Percentiles rank a stretch among this genome's conserved stretches.
Evolutionary conservation across 2,797 vertebrate species (phyloP).

Genomic region (Clarias fuscus): DNA sequence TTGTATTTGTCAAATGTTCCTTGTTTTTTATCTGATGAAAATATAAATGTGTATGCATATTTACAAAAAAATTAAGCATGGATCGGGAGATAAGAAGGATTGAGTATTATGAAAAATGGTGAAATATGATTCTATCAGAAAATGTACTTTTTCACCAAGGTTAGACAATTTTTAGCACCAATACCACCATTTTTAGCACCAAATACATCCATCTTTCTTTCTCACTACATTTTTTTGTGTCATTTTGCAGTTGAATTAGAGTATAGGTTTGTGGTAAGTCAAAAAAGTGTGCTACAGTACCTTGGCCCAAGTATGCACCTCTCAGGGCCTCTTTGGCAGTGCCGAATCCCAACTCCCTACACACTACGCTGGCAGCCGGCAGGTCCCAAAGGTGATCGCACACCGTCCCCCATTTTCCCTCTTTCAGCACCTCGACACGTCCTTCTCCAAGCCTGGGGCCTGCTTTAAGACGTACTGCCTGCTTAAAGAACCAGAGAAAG

Average conservation of each 20-base stretch:
- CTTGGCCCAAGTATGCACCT: conserved; percentile 81
- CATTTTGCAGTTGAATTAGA: background rate
- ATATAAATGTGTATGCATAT: too few species aligned
- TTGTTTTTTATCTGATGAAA: too few species aligned
- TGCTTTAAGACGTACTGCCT: conserved; percentile 83
- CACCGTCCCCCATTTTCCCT: conserved; percentile 90
- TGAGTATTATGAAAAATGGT: too few species aligned
- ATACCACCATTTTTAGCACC: background rate
- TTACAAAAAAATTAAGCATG: too few species aligned
- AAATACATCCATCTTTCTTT: too few species aligned
- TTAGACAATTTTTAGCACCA: too few species aligned
- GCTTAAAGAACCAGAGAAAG: conserved; percentile 54
- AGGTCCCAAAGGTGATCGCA: conserved; percentile 92
- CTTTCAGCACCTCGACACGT: conserved; percentile 87
- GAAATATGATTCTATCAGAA: too few species aligned
- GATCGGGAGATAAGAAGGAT: too few species aligned
- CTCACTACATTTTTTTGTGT: background rate
- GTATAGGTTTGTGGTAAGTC: background rate
- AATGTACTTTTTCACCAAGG: too few species aligned
- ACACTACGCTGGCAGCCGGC: conserved; percentile 86
- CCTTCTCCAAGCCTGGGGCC: conserved; percentile 87
- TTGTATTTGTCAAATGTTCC: too few species aligned
- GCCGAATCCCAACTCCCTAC: conserved; percentile 92
- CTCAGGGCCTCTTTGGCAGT: conserved; percentile 84
- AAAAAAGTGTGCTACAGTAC: conserved; percentile 27